Percentiles rank a stretch among this genome's conserved stretches.
These are phyloP conservation scores for Bemisia tabaci DNA, from an alignment of 1,140 invertebrate species.

Conservation along the genomic window DNA sequence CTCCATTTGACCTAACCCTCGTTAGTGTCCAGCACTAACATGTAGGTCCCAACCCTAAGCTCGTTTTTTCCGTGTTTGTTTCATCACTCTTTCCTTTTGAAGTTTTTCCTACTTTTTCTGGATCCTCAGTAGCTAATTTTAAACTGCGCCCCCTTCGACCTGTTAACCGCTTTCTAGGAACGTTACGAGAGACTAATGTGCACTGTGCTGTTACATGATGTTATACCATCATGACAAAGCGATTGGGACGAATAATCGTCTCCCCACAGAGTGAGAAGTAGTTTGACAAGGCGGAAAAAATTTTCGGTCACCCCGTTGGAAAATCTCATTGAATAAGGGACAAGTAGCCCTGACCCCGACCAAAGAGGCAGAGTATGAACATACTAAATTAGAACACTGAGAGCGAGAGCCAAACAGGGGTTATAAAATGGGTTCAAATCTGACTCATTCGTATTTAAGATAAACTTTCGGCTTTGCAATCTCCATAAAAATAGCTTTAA, in stretches of 20 bases:
- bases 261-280: background rate
- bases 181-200: background rate
- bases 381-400: background rate
- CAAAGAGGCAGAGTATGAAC: background rate
- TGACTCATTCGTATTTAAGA: background rate
- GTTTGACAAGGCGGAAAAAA: background rate
- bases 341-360: background rate
- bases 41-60: no score
- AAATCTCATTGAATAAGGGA: background rate
- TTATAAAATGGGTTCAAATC: background rate
- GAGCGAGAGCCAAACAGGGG: background rate
- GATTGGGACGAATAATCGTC: background rate
- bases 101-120: no score
- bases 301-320: background rate
- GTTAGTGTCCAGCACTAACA: no score
- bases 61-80: no score
- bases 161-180: background rate
- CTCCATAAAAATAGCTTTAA: background rate
- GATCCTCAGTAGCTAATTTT: no score
- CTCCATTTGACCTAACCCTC: no score
- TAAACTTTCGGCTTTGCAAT: background rate
- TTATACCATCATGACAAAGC: background rate
- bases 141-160: background rate
- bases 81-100: no score
- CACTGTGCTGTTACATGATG: background rate